These are phyloP conservation scores for Dissostichus mawsoni DNA, from an alignment of 2,113 vertebrate genomes.

Conservation along the genomic window DNA sequence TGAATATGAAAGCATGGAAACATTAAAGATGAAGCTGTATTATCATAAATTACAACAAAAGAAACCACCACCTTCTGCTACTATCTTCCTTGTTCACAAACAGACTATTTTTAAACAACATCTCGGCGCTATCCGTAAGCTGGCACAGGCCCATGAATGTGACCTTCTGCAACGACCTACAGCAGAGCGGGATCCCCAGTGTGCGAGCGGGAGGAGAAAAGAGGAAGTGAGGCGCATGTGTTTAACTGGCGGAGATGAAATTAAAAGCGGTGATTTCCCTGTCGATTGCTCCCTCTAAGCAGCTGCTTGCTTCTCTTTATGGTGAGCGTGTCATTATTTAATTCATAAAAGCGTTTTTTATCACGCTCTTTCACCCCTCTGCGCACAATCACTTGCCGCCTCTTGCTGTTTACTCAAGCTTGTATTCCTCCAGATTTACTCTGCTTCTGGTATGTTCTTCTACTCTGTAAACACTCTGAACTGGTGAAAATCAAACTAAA, in stretches of 20 bases:
- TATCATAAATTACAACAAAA: background rate
- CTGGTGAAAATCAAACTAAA: constrained; percentile 2
- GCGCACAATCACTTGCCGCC: constrained; percentile 6
- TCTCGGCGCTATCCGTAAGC: constrained; percentile 14
- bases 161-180: constrained; percentile 64
- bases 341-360: constrained; percentile 40
- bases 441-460: background rate
- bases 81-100: background rate
- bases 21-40: background rate
- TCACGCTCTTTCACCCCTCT: constrained; percentile 41
- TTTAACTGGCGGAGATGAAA: constrained; percentile 75
- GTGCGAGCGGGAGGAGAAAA: constrained; percentile 32
- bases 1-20: background rate
- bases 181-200: constrained; percentile 42
- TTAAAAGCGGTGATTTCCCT: constrained; percentile 77
- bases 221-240: constrained; percentile 56
- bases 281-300: constrained; percentile 62
- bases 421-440: constrained; percentile 11
- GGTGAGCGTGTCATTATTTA: constrained; percentile 56
- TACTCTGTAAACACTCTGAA: background rate
- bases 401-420: constrained; percentile 16
- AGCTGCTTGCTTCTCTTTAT: constrained; percentile 66
- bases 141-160: constrained; percentile 41
- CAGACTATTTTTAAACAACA: background rate
- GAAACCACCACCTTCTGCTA: background rate